Conservation (phyloP, 2,113 vertebrate species). For the Emberiza fucata region DNA sequence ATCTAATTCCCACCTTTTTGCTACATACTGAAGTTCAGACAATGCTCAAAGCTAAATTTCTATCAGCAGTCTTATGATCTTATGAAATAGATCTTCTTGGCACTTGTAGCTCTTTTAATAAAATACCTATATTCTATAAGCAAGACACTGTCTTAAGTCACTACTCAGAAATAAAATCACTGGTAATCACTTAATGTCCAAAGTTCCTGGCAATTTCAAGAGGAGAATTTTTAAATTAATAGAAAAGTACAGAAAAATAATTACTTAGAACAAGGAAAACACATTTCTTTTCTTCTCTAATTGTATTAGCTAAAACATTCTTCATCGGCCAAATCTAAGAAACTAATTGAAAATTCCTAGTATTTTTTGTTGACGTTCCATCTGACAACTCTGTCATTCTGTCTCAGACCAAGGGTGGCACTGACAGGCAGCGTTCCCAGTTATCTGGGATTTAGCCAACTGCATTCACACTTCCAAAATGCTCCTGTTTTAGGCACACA, state of each 20-base stretch:
- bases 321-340: not conserved
- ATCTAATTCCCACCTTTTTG: not conserved
- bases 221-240: not conserved
- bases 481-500: not conserved
- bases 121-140: not conserved
- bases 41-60: not conserved
- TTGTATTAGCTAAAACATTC: not conserved
- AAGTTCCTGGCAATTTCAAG: not conserved
- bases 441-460: not conserved
- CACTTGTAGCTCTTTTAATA: not conserved
- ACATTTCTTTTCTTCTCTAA: not conserved
- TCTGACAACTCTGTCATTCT: not conserved
- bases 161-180: not conserved
- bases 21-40: not conserved
- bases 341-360: not conserved
- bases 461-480: fast-evolving
- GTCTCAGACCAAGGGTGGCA: not conserved
- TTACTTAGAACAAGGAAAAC: not conserved
- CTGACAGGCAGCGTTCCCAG: not conserved
- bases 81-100: not conserved
- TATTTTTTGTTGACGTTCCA: not conserved
- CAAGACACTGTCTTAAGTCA: not conserved
- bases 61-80: not conserved
- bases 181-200: not conserved
- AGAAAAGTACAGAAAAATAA: not conserved